A percentile compares a stretch with the other conserved stretches of the same genome.
phyloP scores from a whole-genome alignment of 2,888 invertebrate species.

The Agrotis puta region DNA sequence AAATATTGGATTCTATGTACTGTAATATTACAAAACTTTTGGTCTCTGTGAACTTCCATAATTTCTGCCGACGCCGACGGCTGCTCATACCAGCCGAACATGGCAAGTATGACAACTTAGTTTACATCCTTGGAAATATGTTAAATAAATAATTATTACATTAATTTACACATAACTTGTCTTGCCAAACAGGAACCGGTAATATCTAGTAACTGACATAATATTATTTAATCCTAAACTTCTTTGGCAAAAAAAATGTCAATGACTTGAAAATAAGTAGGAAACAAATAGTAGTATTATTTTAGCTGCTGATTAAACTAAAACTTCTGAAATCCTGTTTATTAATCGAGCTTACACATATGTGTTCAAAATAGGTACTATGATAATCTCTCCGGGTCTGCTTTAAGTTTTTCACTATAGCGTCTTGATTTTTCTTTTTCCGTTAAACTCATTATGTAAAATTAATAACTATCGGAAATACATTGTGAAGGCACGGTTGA shows the following conservation, averaged over 20 bases:
- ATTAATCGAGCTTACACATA: too few species aligned
- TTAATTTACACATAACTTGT: slow-evolving; percentile 9
- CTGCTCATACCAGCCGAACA: neutral
- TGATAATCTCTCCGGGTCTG: too few species aligned
- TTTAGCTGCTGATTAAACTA: neutral
- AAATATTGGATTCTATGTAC: too few species aligned
- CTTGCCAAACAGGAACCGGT: slow-evolving; percentile 11
- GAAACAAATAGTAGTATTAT: slow-evolving; percentile 15
- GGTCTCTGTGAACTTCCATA: neutral
- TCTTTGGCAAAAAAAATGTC: slow-evolving; percentile 21
- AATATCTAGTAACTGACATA: slow-evolving; percentile 1
- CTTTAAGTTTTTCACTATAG: too few species aligned
- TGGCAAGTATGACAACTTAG: slow-evolving; percentile 1
- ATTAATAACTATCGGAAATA: too few species aligned
- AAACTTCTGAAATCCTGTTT: slow-evolving; percentile 2
- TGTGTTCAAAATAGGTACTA: too few species aligned
- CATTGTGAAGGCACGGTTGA: too few species aligned
- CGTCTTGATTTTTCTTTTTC: too few species aligned
- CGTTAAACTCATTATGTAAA: too few species aligned
- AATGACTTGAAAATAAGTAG: slow-evolving; percentile 11
- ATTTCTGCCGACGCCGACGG: neutral
- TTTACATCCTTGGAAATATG: slow-evolving; percentile 12
- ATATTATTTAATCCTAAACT: slow-evolving; percentile 5
- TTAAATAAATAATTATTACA: neutral
- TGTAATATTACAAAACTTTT: neutral